Base-by-base conservation (phyloP, 2,113 vertebrate genomes). In the Paedocypris sp. region DNA sequence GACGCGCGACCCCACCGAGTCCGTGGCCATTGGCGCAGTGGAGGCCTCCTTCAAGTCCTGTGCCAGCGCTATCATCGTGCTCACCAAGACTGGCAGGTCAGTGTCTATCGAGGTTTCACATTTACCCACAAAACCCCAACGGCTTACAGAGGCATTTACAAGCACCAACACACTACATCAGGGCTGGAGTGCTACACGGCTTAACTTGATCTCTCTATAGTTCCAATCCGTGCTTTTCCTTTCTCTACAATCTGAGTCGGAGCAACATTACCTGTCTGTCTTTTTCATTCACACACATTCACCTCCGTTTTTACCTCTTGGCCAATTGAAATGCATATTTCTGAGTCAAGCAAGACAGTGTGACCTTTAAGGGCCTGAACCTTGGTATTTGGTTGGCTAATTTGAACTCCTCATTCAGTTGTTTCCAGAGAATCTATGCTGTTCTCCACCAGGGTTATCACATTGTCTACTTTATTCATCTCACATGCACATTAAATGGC, bases 21-120 rank as follows among this genome's bases (percentile, higher is more conserved):
- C 92, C 0, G 82, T 90, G 1, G 94, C 95, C 57, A 90, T 96
- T 57, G 94, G 94, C 13, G 83, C 93, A 35, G 93, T 99, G 43
- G 94, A 98, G 84, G 87, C 95, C 32, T 95, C 95, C 65, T 99
- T 99, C 88, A 99, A 99, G 84, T 98, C 92, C 82, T 91, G 89
- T 74, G 94, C 94, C 33, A 95, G 89, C 77, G 94, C 90, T 73
- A 92, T 98, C 79, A 92, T 99, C 73, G 89, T 97, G 31, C 92
- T 99, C 77, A 97, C 94, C 78, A 98, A 92, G 76, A 83, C 90
- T 70, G 94, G 93, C 85, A 96, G 95, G 95, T 98, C 25, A 45
- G 13, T 43, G 6, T 39, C 22, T n/a, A n/a, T 28, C 4, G 29
- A 0, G 22, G 64, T 62, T 16, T 67, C 71, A 66, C 51, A n/a